phyloP scores from a whole-genome alignment of 2,797 vertebrate species.

The Ptychadena robeensis region DNA sequence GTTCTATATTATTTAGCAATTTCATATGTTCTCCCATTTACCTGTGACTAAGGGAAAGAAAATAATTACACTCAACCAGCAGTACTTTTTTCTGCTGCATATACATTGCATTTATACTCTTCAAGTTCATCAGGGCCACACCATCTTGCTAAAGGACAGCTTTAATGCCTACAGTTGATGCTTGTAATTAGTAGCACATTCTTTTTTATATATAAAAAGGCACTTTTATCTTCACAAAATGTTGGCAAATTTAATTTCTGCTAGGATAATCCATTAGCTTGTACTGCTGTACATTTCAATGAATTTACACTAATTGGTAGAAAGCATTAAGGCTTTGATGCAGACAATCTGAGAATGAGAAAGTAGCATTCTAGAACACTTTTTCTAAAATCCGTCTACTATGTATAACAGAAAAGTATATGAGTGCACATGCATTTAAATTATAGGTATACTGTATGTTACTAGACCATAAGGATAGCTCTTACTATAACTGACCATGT shows the following conservation, averaged over 20 bases:
- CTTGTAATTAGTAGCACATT: neutral
- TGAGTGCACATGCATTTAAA: too few species aligned
- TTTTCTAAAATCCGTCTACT: neutral
- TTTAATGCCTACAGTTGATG: neutral
- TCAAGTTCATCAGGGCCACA: neutral
- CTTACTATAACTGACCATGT: too few species aligned
- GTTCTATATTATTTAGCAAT: neutral
- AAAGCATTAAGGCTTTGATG: constrained; percentile 35
- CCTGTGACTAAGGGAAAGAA: neutral
- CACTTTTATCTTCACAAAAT: constrained; percentile 34
- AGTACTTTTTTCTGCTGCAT: neutral
- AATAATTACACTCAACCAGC: neutral
- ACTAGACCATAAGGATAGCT: too few species aligned
- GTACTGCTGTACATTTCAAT: constrained; percentile 14
- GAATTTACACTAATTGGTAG: constrained; percentile 13
- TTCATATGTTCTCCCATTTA: neutral
- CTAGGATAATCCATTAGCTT: constrained; percentile 26
- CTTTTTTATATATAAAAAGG: neutral
- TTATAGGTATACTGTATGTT: too few species aligned
- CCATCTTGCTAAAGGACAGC: neutral
- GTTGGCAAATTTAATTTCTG: constrained; percentile 32
- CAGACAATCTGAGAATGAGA: constrained; percentile 2
- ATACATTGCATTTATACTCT: neutral
- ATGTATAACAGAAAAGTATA: neutral
- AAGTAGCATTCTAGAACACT: neutral